These are phyloP conservation scores for Ophonus ardosiacus DNA, from an alignment of 2,888 invertebrate genomes.

Conservation along the genomic window DNA sequence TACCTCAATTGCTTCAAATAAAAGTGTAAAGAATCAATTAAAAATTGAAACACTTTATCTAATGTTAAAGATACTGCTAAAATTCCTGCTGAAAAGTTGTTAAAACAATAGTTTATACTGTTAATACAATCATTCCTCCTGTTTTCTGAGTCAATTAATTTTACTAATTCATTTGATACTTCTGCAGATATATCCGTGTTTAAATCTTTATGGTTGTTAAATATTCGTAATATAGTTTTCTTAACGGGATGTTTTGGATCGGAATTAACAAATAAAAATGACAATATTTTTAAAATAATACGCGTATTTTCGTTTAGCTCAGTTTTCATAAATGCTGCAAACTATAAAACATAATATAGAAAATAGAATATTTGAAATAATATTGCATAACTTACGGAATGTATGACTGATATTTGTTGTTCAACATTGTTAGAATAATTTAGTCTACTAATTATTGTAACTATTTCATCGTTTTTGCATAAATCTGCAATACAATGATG, in stretches of 20 bases:
- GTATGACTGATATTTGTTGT: conserved; percentile 46
- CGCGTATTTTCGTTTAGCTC: conserved; percentile 25
- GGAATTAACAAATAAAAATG: conserved; percentile 65
- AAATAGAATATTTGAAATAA: not conserved
- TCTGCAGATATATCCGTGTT: not conserved
- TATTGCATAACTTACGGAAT: conserved; percentile 23
- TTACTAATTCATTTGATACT: conserved; percentile 37
- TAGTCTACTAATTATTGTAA: conserved; percentile 7
- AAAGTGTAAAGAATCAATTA: conserved; percentile 32
- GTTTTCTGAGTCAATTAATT: conserved; percentile 1
- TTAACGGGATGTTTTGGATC: conserved; percentile 67
- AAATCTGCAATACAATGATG: conserved; percentile 28
- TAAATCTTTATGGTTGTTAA: conserved; percentile 59
- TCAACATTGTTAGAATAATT: conserved; percentile 20
- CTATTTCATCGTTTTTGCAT: conserved; percentile 38
- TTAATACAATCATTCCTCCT: conserved; percentile 32
- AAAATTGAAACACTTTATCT: conserved; percentile 37
- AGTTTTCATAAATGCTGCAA: conserved; percentile 21
- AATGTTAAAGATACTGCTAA: conserved; percentile 65
- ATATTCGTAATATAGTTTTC: conserved; percentile 67
- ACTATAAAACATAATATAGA: conserved; percentile 18
- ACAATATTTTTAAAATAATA: conserved; percentile 58
- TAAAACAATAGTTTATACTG: conserved; percentile 63
- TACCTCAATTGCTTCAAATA: conserved; percentile 42
- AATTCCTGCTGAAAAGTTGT: conserved; percentile 67